A percentile compares a stretch with the other conserved stretches of the same genome.
Conservation (phyloP, 2,113 vertebrate genomes). For the Urocitellus parryii region DNA sequence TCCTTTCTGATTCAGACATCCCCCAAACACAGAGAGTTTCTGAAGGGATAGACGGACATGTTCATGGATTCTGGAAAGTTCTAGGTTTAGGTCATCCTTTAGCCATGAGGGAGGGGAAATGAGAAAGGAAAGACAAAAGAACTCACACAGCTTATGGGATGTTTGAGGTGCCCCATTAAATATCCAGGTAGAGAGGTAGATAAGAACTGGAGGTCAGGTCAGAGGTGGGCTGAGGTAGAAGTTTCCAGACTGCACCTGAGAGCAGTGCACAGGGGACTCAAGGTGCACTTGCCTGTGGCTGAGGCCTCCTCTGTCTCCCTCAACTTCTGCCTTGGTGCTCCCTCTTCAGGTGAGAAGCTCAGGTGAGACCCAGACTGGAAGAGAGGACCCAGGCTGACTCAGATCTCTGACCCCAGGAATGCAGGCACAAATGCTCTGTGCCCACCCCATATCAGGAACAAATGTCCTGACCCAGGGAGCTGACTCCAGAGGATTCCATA, state of each 20-base stretch:
- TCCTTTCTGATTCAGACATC: not conserved
- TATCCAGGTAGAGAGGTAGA: not conserved
- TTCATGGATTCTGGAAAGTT: not conserved
- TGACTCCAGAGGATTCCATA: not conserved
- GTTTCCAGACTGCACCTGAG: not conserved
- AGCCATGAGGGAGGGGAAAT: not conserved
- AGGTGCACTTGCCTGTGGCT: not conserved
- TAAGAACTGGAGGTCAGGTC: not conserved
- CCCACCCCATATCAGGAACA: not conserved
- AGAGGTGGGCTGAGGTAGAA: not conserved
- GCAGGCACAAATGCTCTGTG: not conserved
- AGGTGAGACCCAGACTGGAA: not conserved
- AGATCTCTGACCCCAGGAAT: not conserved
- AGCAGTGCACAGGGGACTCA: not conserved
- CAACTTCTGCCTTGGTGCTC: not conserved
- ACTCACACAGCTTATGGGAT: no score
- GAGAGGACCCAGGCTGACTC: not conserved
- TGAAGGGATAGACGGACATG: not conserved
- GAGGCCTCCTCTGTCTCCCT: not conserved
- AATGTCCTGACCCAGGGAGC: not conserved
- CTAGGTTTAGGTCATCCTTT: not conserved
- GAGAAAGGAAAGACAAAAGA: not conserved
- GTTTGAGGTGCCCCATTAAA: not conserved
- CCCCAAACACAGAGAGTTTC: no score
- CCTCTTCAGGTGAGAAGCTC: not conserved